phyloP scores from a whole-genome alignment of 2,888 invertebrate species.

The Papilio protenor region DNA sequence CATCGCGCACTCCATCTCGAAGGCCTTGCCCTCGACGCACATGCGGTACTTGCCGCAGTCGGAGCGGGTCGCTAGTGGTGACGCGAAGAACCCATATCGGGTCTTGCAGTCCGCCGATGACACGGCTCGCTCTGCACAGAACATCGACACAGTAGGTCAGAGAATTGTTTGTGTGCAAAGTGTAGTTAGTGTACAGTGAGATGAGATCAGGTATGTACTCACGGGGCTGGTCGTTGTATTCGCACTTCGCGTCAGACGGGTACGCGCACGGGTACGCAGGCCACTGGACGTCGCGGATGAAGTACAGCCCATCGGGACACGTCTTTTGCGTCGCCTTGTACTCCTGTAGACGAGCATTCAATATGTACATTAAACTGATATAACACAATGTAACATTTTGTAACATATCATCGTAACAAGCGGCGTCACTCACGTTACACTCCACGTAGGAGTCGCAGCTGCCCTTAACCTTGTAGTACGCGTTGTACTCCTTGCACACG shows the following conservation, averaged over 20 bases:
- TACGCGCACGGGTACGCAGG: slow-evolving; percentile 91
- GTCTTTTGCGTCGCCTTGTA: slow-evolving; percentile 86
- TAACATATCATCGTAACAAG: background rate
- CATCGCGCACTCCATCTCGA: slow-evolving; percentile 88
- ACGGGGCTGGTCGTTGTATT: slow-evolving; percentile 85
- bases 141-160: background rate
- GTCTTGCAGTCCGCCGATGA: slow-evolving; percentile 90
- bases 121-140: slow-evolving; percentile 83
- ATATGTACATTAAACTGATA: background rate
- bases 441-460: slow-evolving; percentile 89
- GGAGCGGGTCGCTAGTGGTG: slow-evolving; percentile 52
- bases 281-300: slow-evolving; percentile 86
- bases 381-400: slow-evolving; percentile 3
- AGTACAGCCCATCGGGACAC: slow-evolving; percentile 92
- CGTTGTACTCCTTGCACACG: slow-evolving; percentile 78
- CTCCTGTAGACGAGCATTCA: slow-evolving; percentile 60
- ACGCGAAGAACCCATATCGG: slow-evolving; percentile 90
- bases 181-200: slow-evolving; percentile 74
- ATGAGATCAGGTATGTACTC: slow-evolving; percentile 59
- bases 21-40: slow-evolving; percentile 87
- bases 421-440: slow-evolving; percentile 76
- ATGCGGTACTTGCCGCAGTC: slow-evolving; percentile 91
- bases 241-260: slow-evolving; percentile 90
- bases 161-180: slow-evolving; percentile 75
- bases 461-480: slow-evolving; percentile 84